Evolutionary conservation across 2,888 invertebrate species (phyloP).

Genomic region (Galeruca laticollis): DNA sequence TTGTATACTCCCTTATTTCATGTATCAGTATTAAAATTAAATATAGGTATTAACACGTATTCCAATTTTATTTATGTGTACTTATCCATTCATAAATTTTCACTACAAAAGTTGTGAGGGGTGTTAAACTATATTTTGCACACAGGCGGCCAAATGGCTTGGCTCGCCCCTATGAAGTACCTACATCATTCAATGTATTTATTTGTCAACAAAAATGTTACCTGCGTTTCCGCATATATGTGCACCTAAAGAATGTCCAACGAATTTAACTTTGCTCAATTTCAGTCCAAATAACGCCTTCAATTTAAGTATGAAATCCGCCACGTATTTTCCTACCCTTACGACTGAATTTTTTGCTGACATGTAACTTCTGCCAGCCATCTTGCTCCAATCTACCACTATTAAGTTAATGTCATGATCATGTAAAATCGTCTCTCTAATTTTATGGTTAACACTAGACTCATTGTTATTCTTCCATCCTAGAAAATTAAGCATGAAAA

Average conservation of each 20-base stretch:
- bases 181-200: too few relatives aligned
- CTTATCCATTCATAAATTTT: too few relatives aligned
- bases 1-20: too few relatives aligned
- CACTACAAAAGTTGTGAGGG: too few relatives aligned
- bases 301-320: constrained; percentile 47
- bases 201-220: not conserved
- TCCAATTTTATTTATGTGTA: too few relatives aligned
- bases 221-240: constrained; percentile 57
- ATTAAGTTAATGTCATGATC: constrained; percentile 58
- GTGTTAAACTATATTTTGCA: too few relatives aligned
- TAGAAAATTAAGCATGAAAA: not conserved
- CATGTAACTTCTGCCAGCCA: constrained; percentile 45
- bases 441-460: constrained; percentile 51
- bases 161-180: too few relatives aligned
- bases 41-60: too few relatives aligned
- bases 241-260: constrained; percentile 57
- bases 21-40: too few relatives aligned
- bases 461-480: constrained; percentile 55
- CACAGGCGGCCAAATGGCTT: too few relatives aligned
- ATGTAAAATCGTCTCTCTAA: constrained; percentile 53
- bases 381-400: constrained; percentile 59
- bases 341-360: constrained; percentile 50
- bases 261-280: constrained; percentile 40
- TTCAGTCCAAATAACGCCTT: constrained; percentile 31
- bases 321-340: constrained; percentile 53